Evolutionary conservation across 2,888 invertebrate species (phyloP), one percentile per base, ranked within the genome.

Genomic region (Apomyelois bistriatella): DNA sequence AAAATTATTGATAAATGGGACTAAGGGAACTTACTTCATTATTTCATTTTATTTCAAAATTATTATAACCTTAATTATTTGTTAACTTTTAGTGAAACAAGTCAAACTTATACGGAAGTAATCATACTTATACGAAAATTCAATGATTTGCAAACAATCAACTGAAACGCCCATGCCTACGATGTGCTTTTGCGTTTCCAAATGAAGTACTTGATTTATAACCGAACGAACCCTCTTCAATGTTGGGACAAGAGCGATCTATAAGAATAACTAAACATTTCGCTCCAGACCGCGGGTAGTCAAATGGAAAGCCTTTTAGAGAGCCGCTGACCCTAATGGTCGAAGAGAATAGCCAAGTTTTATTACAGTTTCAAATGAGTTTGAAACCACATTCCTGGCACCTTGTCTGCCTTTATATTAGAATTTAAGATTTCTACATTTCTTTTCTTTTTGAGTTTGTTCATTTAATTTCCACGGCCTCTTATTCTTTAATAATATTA

Each of bases 131-230:
- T n/a, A n/a, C n/a, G n/a, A n/a, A n/a, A n/a, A n/a, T n/a, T n/a
- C n/a, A n/a, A n/a, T n/a, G n/a, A n/a, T n/a, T n/a, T 22, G 22
- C 22, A 22, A 22, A 22, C 22, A 22, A 22, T 5, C 22, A 3
- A 22, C 22, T 22, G 5, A 2, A 5, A 22, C 22, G 2, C 22
- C 22, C 22, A 22, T 22, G 22, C 22, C 5, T n/a, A n/a, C n/a
- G n/a, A 62, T 62, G 58, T 63, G 65, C 65, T 65, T 67, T 61
- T 64, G 59, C 59, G 67, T 64, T 59, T 64, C 61, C 56, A 68
- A 70, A 70, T 69, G 66, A 66, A 68, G 65, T 64, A 52, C 65
- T 72, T 74, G 70, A 72, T 74, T 70, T 72, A 72, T 72, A 58
- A 58, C 54, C 38, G 46, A 56, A 58, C 62, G 58, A 59, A 74